phyloP scores from a whole-genome alignment of 2,888 invertebrate species.

The Chloromyia formosa region DNA sequence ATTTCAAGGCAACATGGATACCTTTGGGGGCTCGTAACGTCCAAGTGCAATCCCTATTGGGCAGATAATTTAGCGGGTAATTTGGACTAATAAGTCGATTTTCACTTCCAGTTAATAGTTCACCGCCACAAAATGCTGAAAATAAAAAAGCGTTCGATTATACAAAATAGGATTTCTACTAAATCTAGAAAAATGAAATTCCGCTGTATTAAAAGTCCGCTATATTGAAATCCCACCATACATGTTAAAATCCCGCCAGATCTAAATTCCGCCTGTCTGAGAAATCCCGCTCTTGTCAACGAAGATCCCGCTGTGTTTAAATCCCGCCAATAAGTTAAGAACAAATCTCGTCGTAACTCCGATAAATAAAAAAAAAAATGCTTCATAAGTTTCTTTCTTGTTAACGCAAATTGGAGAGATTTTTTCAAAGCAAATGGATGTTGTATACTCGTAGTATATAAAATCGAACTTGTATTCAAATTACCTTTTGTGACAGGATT shows the following conservation, averaged over 20 bases:
- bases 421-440: too few relatives aligned
- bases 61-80: constrained; percentile 96
- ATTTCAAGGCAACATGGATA: constrained; percentile 81
- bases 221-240: not conserved
- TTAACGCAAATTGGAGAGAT: too few relatives aligned
- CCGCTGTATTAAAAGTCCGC: not conserved
- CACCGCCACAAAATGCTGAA: constrained; percentile 95
- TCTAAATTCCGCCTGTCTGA: too few relatives aligned
- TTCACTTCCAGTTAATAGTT: constrained; percentile 73
- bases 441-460: too few relatives aligned
- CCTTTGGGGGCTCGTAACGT: constrained; percentile 89
- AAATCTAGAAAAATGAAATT: too few relatives aligned
- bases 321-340: too few relatives aligned
- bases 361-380: not conserved
- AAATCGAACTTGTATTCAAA: too few relatives aligned
- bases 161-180: too few relatives aligned
- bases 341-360: too few relatives aligned
- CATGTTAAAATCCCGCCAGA: not conserved
- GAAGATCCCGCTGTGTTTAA: too few relatives aligned
- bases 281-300: too few relatives aligned
- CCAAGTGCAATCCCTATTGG: constrained; percentile 97
- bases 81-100: constrained; percentile 95
- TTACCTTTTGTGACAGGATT: too few relatives aligned
- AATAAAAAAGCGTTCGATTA: constrained; percentile 48
- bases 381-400: not conserved